Conservation (phyloP, 1,140 invertebrate genomes). For the Lerema accius region DNA sequence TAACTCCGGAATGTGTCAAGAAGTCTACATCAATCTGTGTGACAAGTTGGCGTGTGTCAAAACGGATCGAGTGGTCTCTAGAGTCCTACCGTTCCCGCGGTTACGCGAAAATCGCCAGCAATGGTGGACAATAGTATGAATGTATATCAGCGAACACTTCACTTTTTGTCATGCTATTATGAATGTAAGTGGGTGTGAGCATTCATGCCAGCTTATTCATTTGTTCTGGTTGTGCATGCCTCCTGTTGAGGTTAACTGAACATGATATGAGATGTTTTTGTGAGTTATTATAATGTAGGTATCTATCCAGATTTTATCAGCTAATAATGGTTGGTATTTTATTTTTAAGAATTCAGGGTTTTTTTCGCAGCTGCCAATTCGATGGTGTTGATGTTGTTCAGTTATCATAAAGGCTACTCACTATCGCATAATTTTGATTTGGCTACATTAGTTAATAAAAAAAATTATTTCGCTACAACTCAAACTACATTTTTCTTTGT, state of each 20-base stretch:
- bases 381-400: too few relatives aligned
- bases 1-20: conserved; percentile 43
- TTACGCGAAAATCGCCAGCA: conserved; percentile 56
- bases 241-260: conserved; percentile 11
- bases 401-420: too few relatives aligned
- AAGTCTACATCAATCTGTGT: conserved; percentile 44
- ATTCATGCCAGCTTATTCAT: conserved; percentile 30
- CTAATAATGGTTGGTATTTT: too few relatives aligned
- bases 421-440: too few relatives aligned
- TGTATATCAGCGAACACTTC: conserved; percentile 32
- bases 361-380: too few relatives aligned
- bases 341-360: too few relatives aligned
- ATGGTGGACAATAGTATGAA: conserved; percentile 39
- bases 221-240: conserved; percentile 30
- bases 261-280: conserved; percentile 5
- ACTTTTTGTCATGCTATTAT: conserved; percentile 34
- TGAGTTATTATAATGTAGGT: neutral
- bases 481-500: too few relatives aligned
- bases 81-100: conserved; percentile 57
- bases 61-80: conserved; percentile 78
- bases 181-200: conserved; percentile 34
- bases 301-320: too few relatives aligned
- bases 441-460: too few relatives aligned
- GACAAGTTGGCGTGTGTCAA: conserved; percentile 69
- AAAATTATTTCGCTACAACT: too few relatives aligned